Base-by-base conservation (phyloP, 2,888 invertebrate genomes). In the Drosophila affinis region DNA sequence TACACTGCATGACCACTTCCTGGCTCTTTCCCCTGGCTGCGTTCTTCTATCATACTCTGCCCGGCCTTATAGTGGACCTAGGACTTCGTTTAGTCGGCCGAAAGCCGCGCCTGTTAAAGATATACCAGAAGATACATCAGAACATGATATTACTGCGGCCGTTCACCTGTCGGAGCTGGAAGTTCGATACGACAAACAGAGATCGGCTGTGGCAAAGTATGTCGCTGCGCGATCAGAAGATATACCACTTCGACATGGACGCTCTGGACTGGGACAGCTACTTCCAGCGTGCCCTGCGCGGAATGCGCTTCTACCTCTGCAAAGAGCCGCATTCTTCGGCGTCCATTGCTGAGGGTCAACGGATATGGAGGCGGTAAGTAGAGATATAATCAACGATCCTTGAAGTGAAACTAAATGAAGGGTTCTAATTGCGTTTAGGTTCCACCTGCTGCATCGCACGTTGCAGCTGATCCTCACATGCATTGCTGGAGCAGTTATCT, bases 81-180 rank as follows among this genome's bases (percentile, higher is more conserved):
- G 9, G 69, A 1, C 51, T 89, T 7, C 18, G 74, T 3, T 10
- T 87, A 3, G 63, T 47, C 17, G 89, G 89, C 44, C 62, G 75
- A 21, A 81, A 78, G 32, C 72, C 76, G 7, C 39, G 64, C 3
- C 94, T 97, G 93, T 92, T 96, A 78, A 95, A 94, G 80, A 94
- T 96, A 51, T 97, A 97, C 91, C 93, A 93, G 74, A 97, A 96
- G 91, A 94, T 98, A 54, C 95, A 97, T 91, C 95, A 95, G 90
- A 95, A 97, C 76, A 93, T 95, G 4, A 93, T 94, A 4, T 95
- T 95, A 0, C 89, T 98, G 27, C 93, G 94, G 0, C 96, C 95
- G 90, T 98, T 98, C 92, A 94, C 94, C 57, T 94, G 94, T 14
- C 93, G 94, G 21, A 94, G 95, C 67, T 97, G 97, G 94, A 91